phyloP scores from a whole-genome alignment of 2,888 invertebrate species.

The Salticus scenicus region DNA sequence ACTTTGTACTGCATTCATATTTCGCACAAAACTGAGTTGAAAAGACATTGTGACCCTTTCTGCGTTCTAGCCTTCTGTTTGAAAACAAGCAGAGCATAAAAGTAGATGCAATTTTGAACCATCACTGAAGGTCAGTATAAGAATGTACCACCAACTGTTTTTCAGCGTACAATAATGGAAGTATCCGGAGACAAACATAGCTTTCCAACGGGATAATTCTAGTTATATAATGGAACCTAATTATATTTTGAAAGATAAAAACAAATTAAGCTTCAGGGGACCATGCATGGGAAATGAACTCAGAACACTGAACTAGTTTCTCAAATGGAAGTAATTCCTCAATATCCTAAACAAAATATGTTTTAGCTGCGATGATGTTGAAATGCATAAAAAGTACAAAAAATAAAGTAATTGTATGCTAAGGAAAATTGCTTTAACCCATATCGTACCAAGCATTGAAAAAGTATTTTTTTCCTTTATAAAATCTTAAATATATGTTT shows the following conservation, averaged over 20 bases:
- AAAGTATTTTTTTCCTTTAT: too few relatives aligned
- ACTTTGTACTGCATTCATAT: too few relatives aligned
- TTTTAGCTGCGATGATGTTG: too few relatives aligned
- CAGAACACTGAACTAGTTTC: too few relatives aligned
- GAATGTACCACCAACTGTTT: not conserved
- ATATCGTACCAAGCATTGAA: too few relatives aligned
- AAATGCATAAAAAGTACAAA: too few relatives aligned
- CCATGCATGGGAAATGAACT: not conserved
- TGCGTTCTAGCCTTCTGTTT: not conserved
- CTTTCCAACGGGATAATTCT: not conserved
- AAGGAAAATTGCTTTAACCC: too few relatives aligned
- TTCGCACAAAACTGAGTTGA: too few relatives aligned
- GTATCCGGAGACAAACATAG: not conserved
- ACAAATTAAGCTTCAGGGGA: not conserved
- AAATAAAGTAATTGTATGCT: too few relatives aligned
- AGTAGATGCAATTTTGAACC: not conserved
- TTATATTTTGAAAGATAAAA: not conserved
- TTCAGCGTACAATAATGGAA: not conserved
- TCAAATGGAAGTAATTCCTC: too few relatives aligned
- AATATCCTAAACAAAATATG: too few relatives aligned
- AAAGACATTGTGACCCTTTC: slow-evolving; percentile 1
- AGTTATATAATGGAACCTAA: not conserved
- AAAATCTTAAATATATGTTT: too few relatives aligned
- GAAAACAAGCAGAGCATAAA: slow-evolving; percentile 2
- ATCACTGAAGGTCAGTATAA: not conserved